Conservation (phyloP, 2,888 invertebrate species). For the Poecilus cupreus region DNA sequence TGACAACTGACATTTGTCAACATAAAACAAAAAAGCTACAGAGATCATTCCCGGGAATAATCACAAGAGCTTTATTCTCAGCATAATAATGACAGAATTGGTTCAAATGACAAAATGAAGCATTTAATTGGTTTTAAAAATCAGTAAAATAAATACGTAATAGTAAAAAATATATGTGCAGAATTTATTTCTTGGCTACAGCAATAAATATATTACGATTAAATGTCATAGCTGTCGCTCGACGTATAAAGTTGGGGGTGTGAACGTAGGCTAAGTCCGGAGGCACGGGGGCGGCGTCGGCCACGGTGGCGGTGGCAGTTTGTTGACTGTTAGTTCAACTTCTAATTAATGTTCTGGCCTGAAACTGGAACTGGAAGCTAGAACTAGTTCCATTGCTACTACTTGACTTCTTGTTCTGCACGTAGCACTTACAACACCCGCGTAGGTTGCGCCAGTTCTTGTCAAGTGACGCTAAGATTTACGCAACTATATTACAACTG, state of each 20-base stretch:
- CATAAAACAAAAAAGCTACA: too few species aligned
- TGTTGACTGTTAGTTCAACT: constrained; percentile 43
- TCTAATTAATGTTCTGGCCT: constrained; percentile 27
- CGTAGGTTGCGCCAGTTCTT: constrained; percentile 12
- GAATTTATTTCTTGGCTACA: too few species aligned
- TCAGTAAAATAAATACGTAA: too few species aligned
- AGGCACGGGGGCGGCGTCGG: background rate
- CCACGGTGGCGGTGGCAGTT: background rate
- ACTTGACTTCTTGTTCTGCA: constrained; percentile 12
- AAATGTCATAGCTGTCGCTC: too few species aligned
- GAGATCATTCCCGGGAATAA: too few species aligned
- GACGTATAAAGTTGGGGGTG: constrained; percentile 15
- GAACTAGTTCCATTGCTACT: constrained; percentile 24
- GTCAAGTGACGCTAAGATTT: constrained; percentile 6
- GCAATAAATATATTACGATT: too few species aligned
- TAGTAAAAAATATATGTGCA: too few species aligned
- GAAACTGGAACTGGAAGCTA: constrained; percentile 27
- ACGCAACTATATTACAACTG: constrained; percentile 23
- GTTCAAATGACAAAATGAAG: too few species aligned
- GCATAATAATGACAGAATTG: too few species aligned
- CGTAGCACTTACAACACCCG: background rate
- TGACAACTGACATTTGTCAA: too few species aligned
- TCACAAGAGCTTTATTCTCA: too few species aligned
- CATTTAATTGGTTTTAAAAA: too few species aligned
- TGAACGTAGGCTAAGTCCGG: constrained; percentile 14